Base-by-base conservation (phyloP, 1,140 invertebrate species). In the Drosophila nannoptera region DNA sequence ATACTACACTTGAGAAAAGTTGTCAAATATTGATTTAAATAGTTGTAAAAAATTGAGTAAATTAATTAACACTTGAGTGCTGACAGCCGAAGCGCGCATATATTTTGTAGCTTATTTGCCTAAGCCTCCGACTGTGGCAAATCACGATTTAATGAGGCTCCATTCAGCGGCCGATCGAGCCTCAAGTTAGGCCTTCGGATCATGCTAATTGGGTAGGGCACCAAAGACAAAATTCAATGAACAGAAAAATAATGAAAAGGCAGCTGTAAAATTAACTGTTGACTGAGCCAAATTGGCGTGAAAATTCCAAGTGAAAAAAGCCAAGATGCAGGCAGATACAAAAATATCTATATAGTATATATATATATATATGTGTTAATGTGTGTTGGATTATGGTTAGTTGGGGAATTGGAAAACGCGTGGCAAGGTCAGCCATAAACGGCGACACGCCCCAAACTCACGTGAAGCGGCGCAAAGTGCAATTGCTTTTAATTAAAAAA, bases 401-500 rank as follows among this genome's bases (percentile, higher is more conserved):
- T 48, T 81, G 77, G 78, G 77, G 77, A 78, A 33, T 43, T 35
- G 9, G 40, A 33, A 42, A 40, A 43, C 42, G 31, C 16, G 58
- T 36, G 59, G 36, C 75, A 59, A 55, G 49, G 32, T 43, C 54
- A 64, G 16, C n/a, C 8, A 8, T 11, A 9, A 31, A 32, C 29
- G 6, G 32, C 11, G 14, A 60, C 78, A 66, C 78, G 60, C 71
- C 69, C 61, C 49, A 61, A 43, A 63, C 49, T 63, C 62, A 66
- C 68, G 73, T 74, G 55, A 52, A 56, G 48, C 45, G 60, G 54
- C 32, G 16, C 55, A 46, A 81, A 67, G 22, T 78, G 78, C 78
- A 82, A 69, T 78, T 71, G 64, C 29, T 75, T 82, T 82, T 84
- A 84, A 82, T 84, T 82, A 83, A 83, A 69, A 61, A 22, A 22